Percentiles rank a stretch among this genome's conserved stretches.
These are phyloP conservation scores for Batillaria attramentaria DNA, from an alignment of 1,140 invertebrate species.

Conservation along the genomic window DNA sequence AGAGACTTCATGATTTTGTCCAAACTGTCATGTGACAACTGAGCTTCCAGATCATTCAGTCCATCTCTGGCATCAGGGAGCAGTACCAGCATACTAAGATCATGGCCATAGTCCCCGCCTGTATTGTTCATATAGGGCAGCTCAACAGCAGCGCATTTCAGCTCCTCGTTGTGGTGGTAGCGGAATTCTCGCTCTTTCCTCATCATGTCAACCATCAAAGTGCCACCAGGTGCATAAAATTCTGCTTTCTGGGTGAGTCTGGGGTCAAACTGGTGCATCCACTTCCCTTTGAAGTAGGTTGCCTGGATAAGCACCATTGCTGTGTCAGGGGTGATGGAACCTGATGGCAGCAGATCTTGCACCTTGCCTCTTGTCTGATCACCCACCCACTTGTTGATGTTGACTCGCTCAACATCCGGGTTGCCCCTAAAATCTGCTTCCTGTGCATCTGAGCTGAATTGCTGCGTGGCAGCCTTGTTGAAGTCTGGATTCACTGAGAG, in stretches of 20 bases:
- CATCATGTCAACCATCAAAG: conserved; percentile 70
- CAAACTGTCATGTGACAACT: conserved; percentile 73
- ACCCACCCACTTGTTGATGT: conserved; percentile 82
- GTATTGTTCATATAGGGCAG: conserved; percentile 80
- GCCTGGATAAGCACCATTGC: conserved; percentile 83
- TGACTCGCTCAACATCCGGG: conserved; percentile 55
- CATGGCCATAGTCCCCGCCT: conserved; percentile 13
- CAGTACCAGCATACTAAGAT: conserved; percentile 81
- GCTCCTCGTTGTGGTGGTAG: conserved; percentile 78
- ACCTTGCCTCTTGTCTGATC: conserved; percentile 80
- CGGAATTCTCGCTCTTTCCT: conserved; percentile 78
- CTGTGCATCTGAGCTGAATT: conserved; percentile 29
- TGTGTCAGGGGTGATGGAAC: conserved; percentile 73
- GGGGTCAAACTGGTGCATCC: conserved; percentile 80
- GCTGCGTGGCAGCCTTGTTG: conserved; percentile 28
- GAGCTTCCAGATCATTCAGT: conserved; percentile 71
- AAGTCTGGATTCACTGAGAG: conserved; percentile 27
- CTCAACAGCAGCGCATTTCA: conserved; percentile 81
- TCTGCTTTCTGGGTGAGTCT: conserved; percentile 72
- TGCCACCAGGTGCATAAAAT: conserved; percentile 56
- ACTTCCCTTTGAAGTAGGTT: conserved; percentile 84
- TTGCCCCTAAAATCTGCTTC: conserved; percentile 23
- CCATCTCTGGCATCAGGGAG: conserved; percentile 74
- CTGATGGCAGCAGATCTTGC: conserved; percentile 74
- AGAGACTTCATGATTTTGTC: not conserved